Percentiles rank a stretch among this genome's conserved stretches.
Evolutionary conservation across 35 echinoderm and acorn worm genomes (phyloP).

Genomic region (Holothuria glaberrima): DNA sequence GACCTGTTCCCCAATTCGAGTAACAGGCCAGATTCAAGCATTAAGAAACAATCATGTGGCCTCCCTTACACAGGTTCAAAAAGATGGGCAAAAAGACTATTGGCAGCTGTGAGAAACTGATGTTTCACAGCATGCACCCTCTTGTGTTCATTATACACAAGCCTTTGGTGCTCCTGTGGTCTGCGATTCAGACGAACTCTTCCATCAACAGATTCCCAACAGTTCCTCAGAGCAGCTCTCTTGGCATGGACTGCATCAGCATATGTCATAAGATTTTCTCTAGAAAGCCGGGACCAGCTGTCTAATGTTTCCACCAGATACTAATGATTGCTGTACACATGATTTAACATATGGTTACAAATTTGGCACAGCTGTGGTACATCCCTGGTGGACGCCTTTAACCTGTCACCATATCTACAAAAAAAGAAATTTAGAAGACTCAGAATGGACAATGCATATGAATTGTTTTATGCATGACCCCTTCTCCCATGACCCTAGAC

Average conservation of each 20-base stretch:
- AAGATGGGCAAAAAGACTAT: constrained; percentile 72
- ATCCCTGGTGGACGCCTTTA: constrained; percentile 51
- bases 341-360: constrained; percentile 49
- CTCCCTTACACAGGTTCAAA: constrained; percentile 72
- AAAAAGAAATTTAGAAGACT: not conserved
- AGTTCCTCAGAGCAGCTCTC: constrained; percentile 75
- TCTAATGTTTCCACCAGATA: constrained; percentile 61
- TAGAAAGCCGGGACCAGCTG: constrained; percentile 53
- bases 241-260: constrained; percentile 61
- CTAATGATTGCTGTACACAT: constrained; percentile 49
- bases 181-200: constrained; percentile 71
- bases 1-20: constrained; percentile 35
- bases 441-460: no score
- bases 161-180: constrained; percentile 47
- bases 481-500: no score
- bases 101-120: constrained; percentile 66
- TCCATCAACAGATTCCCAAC: constrained; percentile 89
- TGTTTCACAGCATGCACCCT: constrained; percentile 77
- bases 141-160: constrained; percentile 78
- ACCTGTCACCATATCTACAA: constrained; percentile 71
- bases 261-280: constrained; percentile 48
- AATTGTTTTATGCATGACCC: no score
- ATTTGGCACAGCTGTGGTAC: constrained; percentile 72
- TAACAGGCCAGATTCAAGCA: constrained; percentile 63
- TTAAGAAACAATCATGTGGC: constrained; percentile 65